Evolutionary conservation across 2,797 vertebrate genomes (phyloP).

Genomic region (Chloroceryle amazona): DNA sequence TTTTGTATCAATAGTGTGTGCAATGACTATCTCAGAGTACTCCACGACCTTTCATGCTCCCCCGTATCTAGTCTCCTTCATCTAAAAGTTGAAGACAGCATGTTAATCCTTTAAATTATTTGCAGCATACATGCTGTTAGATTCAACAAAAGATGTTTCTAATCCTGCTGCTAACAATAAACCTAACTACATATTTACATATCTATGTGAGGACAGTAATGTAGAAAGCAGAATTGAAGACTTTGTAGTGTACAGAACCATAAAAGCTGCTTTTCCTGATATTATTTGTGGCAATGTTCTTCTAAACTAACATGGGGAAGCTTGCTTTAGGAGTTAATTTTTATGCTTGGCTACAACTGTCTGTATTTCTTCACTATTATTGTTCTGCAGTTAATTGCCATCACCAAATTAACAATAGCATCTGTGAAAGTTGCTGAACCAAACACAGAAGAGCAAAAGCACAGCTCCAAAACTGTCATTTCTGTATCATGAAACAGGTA

Average conservation of each 20-base stretch:
- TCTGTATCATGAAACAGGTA: not conserved
- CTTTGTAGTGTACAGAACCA: not conserved
- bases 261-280: not conserved
- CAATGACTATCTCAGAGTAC: not conserved
- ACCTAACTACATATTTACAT: not conserved
- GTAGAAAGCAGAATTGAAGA: not conserved
- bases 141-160: not conserved
- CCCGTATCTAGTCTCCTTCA: not conserved
- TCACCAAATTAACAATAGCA: not conserved
- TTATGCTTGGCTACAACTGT: not conserved
- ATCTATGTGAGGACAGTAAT: not conserved
- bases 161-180: not conserved
- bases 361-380: conserved; percentile 9
- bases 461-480: not conserved
- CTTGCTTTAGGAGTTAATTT: not conserved
- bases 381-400: conserved; percentile 6
- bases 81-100: not conserved
- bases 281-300: not conserved
- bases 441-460: not conserved
- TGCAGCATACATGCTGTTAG: not conserved
- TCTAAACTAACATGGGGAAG: not conserved
- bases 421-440: not conserved
- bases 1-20: not conserved
- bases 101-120: not conserved
- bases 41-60: not conserved